Conservation (phyloP, 1,140 invertebrate genomes). For the Cyclargus thomasi region DNA sequence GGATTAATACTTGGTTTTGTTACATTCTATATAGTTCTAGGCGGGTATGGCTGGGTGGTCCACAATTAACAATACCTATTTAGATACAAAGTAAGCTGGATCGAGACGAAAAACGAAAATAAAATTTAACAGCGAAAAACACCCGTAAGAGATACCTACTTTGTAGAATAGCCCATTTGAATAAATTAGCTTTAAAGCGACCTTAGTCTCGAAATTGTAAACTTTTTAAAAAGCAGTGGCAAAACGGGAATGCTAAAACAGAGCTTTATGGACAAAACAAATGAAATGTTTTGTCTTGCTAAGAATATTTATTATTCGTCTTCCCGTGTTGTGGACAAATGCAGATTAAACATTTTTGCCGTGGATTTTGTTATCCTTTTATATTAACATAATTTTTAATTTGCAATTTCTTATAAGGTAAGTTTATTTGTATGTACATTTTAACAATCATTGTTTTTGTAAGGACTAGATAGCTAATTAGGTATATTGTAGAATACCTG, state of each 20-base stretch:
- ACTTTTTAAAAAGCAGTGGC: not conserved
- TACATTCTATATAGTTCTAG: too few relatives aligned
- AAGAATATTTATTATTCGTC: not conserved
- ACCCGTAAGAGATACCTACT: not conserved
- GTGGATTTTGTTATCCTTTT: not conserved
- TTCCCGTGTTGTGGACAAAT: not conserved
- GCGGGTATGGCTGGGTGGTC: not conserved
- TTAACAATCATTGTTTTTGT: not conserved
- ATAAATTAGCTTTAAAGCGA: slow-evolving; percentile 3
- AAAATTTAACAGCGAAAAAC: too few relatives aligned
- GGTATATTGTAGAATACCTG: too few relatives aligned
- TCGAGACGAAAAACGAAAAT: too few relatives aligned
- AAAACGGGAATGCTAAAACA: not conserved
- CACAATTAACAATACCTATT: slow-evolving; percentile 1
- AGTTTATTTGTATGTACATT: not conserved
- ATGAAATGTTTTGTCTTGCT: not conserved
- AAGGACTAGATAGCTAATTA: not conserved
- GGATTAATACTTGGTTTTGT: too few relatives aligned
- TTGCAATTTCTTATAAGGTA: not conserved
- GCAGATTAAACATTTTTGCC: not conserved
- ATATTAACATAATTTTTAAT: slow-evolving; percentile 1
- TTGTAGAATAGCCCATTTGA: not conserved
- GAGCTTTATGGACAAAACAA: not conserved
- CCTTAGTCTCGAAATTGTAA: not conserved
- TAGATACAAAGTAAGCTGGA: too few relatives aligned